A percentile compares a stretch with the other conserved stretches of the same genome.
Evolutionary conservation across 1,140 invertebrate species (phyloP).

Genomic region (Drosophila simulans): DNA sequence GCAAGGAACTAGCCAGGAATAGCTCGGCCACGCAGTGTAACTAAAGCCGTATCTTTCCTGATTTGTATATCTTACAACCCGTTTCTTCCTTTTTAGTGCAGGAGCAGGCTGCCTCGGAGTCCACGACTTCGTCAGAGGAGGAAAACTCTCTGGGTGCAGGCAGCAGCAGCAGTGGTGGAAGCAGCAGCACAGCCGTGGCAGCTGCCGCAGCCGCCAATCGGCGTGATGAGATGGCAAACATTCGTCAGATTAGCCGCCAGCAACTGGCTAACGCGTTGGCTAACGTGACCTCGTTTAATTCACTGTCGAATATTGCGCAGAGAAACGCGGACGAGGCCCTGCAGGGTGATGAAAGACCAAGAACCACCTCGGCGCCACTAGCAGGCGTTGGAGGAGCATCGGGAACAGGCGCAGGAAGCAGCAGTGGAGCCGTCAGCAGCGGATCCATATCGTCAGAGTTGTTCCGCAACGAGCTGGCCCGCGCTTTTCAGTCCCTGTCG

Average conservation of each 20-base stretch:
- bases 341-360: slow-evolving; percentile 44
- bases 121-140: slow-evolving; percentile 79
- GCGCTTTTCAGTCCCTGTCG: slow-evolving; percentile 64
- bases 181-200: slow-evolving; percentile 58
- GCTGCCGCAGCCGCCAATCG: slow-evolving; percentile 51
- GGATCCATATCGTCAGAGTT: slow-evolving; percentile 58
- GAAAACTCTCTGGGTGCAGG: slow-evolving; percentile 78
- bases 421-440: slow-evolving; percentile 28
- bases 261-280: slow-evolving; percentile 76
- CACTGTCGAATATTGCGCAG: slow-evolving; percentile 79
- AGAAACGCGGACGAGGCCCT: slow-evolving; percentile 66
- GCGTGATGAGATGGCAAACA: slow-evolving; percentile 70
- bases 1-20: slow-evolving; percentile 76
- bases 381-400: neutral
- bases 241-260: slow-evolving; percentile 80
- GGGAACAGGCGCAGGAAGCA: slow-evolving; percentile 14
- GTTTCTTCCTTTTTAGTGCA: slow-evolving; percentile 42
- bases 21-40: slow-evolving; percentile 68
- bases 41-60: neutral
- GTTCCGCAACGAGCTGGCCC: slow-evolving; percentile 68
- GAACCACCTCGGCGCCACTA: slow-evolving; percentile 24
- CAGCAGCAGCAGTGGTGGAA: slow-evolving; percentile 71
- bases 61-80: neutral
- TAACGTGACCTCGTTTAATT: slow-evolving; percentile 75
- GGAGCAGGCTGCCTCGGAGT: slow-evolving; percentile 79